These are phyloP conservation scores for Hypena proboscidalis DNA, from an alignment of 2,888 invertebrate species.

Conservation along the genomic window DNA sequence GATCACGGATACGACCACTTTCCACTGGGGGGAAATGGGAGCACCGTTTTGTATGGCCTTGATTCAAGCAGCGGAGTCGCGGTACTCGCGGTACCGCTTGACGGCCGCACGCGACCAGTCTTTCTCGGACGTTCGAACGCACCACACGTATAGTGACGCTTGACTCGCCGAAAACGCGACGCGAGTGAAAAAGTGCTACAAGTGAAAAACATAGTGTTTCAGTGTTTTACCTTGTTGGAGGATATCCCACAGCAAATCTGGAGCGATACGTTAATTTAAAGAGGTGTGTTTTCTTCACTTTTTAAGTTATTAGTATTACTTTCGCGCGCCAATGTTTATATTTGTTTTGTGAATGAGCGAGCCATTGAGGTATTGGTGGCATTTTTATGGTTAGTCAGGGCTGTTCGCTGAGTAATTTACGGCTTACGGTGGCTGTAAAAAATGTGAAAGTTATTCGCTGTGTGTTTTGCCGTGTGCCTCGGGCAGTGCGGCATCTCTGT, in stretches of 20 bases:
- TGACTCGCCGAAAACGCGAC: conserved; percentile 49
- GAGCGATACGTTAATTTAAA: conserved; percentile 63
- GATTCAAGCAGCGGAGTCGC: conserved; percentile 63
- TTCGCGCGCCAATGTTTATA: conserved; percentile 42
- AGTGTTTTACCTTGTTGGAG: conserved; percentile 58
- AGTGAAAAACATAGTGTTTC: conserved; percentile 55
- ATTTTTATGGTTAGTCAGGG: conserved; percentile 39
- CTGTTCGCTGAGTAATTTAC: conserved; percentile 28
- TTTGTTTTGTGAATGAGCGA: conserved; percentile 55
- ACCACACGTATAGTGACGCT: conserved; percentile 42
- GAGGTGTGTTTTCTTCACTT: conserved; percentile 60
- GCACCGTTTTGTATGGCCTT: conserved; percentile 80
- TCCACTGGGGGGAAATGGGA: conserved; percentile 81
- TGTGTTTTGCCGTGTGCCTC: conserved; percentile 31
- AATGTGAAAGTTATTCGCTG: conserved; percentile 68
- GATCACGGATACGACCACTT: conserved; percentile 82
- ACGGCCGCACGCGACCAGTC: conserved; percentile 56
- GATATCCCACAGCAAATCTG: conserved; percentile 71
- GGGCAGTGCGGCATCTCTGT: conserved; percentile 40
- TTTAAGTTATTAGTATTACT: conserved; percentile 21
- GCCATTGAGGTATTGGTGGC: conserved; percentile 43
- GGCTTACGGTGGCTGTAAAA: conserved; percentile 47
- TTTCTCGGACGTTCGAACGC: conserved; percentile 48
- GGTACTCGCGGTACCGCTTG: conserved; percentile 47
- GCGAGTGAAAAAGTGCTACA: conserved; percentile 62